These are phyloP conservation scores for Zeugodacus cucurbitae DNA, from an alignment of 1,140 invertebrate species.

Conservation along the genomic window DNA sequence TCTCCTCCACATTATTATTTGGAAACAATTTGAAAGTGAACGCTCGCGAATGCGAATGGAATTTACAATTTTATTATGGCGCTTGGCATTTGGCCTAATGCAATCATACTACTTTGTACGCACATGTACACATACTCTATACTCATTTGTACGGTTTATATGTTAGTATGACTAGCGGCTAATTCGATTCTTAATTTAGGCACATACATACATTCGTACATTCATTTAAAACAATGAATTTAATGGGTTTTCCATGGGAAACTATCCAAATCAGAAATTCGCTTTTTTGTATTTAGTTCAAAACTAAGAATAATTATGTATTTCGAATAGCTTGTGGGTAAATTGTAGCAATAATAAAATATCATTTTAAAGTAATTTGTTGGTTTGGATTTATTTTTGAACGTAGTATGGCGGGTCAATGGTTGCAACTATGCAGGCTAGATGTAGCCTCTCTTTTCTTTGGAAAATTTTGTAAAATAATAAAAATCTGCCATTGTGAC, in stretches of 20 bases:
- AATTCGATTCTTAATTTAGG: background rate
- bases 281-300: too few relatives aligned
- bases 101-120: background rate
- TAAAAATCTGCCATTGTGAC: too few relatives aligned
- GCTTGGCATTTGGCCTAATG: background rate
- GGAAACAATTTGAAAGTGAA: slow-evolving; percentile 33
- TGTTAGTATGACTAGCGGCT: background rate
- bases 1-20: background rate
- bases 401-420: too few relatives aligned
- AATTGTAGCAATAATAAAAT: too few relatives aligned
- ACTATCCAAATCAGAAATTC: background rate
- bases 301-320: too few relatives aligned
- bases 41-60: background rate
- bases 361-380: too few relatives aligned
- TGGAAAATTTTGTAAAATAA: too few relatives aligned
- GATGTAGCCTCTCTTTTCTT: too few relatives aligned
- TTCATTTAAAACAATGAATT: background rate
- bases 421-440: too few relatives aligned
- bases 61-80: slow-evolving; percentile 12
- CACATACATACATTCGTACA: background rate
- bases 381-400: too few relatives aligned
- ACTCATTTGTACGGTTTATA: background rate
- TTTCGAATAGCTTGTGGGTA: too few relatives aligned
- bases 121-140: background rate
- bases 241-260: background rate